Evolutionary conservation across 2,888 invertebrate genomes (phyloP).

Genomic region (Acanthoscelides obtectus): DNA sequence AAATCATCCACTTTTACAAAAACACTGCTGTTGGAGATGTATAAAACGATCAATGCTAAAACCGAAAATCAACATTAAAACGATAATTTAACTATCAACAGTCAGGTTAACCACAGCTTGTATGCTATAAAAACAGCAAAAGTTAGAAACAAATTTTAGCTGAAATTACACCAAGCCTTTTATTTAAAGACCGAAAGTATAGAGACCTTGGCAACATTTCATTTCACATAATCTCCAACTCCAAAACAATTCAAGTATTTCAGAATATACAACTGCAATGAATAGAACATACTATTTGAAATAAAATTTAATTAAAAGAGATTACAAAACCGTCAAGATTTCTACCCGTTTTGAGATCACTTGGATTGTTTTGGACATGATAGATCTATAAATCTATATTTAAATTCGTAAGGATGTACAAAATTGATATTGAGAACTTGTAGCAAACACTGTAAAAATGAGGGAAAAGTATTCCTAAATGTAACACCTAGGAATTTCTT

Average conservation of each 20-base stretch:
- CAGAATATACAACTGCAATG: neutral
- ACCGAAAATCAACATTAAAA: neutral
- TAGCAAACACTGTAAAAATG: too few relatives aligned
- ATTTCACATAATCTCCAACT: neutral
- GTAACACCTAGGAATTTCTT: too few relatives aligned
- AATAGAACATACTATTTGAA: too few relatives aligned
- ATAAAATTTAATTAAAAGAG: too few relatives aligned
- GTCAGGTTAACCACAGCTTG: neutral
- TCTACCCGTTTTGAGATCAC: neutral
- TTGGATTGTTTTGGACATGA: neutral
- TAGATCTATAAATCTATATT: neutral
- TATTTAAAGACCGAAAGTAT: neutral
- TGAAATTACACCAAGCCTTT: neutral
- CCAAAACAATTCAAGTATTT: neutral
- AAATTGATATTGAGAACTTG: too few relatives aligned
- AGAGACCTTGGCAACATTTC: too few relatives aligned
- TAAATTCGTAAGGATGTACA: too few relatives aligned
- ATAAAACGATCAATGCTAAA: neutral
- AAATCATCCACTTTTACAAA: neutral
- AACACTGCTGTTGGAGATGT: neutral
- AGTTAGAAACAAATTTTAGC: neutral
- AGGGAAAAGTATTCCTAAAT: too few relatives aligned
- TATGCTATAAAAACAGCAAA: neutral
- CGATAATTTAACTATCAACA: neutral
- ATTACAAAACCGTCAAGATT: too few relatives aligned